Conservation (phyloP, 2,113 vertebrate species). For the Ageneiosus marmoratus region DNA sequence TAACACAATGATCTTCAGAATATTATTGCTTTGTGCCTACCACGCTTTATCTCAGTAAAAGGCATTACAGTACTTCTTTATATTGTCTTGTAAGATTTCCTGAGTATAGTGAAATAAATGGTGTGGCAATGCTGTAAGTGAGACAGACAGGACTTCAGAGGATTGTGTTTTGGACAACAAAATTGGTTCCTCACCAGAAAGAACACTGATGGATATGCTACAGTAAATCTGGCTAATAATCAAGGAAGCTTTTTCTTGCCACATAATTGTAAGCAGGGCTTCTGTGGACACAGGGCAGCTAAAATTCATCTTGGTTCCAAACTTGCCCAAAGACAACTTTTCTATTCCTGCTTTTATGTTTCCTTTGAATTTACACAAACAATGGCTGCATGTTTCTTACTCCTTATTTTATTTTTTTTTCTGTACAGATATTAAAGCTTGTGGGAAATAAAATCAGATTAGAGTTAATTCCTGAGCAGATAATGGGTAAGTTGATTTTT, state of each 20-base stretch:
- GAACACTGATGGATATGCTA: conserved; percentile 30
- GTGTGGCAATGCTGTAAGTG: conserved; percentile 14
- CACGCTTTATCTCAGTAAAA: background rate
- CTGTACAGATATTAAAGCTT: background rate
- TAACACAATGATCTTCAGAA: background rate
- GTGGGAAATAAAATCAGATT: conserved; percentile 2
- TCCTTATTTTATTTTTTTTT: conserved; percentile 6
- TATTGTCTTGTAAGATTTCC: background rate
- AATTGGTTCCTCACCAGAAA: conserved; percentile 28
- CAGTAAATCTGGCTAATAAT: conserved; percentile 45
- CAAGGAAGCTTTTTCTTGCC: conserved; percentile 23
- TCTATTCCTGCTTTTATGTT: conserved; percentile 31
- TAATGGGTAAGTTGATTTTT: conserved; percentile 14
- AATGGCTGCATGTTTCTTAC: conserved; percentile 4
- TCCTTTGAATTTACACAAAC: conserved; percentile 28
- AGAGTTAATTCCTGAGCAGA: background rate
- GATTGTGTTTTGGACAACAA: conserved; percentile 16
- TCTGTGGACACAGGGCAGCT: conserved; percentile 32
- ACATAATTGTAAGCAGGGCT: conserved; percentile 50
- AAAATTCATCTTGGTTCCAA: conserved; percentile 8
- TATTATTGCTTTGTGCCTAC: background rate
- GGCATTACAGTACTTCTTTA: background rate
- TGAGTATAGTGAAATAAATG: background rate
- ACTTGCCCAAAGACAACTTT: background rate
- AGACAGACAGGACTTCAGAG: background rate